Percentiles rank a stretch among this genome's conserved stretches.
phyloP scores from a whole-genome alignment of 2,113 vertebrate genomes.

The Ammodytes dubius region DNA sequence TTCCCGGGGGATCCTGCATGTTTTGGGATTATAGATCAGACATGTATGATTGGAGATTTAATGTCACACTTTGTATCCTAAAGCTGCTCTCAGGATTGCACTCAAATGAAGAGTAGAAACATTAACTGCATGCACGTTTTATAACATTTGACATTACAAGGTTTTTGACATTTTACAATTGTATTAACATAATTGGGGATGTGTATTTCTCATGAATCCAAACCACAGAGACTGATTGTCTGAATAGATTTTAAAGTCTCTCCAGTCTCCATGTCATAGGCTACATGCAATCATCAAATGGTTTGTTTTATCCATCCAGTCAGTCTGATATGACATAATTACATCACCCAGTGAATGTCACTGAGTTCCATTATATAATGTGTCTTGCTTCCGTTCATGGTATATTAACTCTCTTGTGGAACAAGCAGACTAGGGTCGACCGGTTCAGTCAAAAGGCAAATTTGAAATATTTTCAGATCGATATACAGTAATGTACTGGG shows the following conservation, averaged over 20 bases:
- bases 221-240: neutral
- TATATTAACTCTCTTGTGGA: neutral
- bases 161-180: too few relatives aligned
- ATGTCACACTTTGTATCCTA: conserved; percentile 25
- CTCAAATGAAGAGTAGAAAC: neutral
- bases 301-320: neutral
- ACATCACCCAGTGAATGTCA: conserved; percentile 5
- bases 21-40: conserved; percentile 43
- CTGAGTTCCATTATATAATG: neutral
- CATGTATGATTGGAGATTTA: conserved; percentile 34
- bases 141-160: neutral
- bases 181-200: neutral
- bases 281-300: neutral
- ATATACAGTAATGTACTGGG: neutral
- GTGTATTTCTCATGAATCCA: neutral
- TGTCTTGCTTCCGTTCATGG: neutral
- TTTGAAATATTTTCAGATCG: neutral
- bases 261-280: neutral
- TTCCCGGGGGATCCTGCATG: conserved; percentile 22
- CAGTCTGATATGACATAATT: neutral
- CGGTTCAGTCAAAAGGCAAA: neutral
- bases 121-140: neutral
- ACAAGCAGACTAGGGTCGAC: neutral
- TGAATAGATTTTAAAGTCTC: neutral
- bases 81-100: neutral